Conservation (phyloP, 53 echinoderm and acorn worm species). For the Patiria pectinifera region DNA sequence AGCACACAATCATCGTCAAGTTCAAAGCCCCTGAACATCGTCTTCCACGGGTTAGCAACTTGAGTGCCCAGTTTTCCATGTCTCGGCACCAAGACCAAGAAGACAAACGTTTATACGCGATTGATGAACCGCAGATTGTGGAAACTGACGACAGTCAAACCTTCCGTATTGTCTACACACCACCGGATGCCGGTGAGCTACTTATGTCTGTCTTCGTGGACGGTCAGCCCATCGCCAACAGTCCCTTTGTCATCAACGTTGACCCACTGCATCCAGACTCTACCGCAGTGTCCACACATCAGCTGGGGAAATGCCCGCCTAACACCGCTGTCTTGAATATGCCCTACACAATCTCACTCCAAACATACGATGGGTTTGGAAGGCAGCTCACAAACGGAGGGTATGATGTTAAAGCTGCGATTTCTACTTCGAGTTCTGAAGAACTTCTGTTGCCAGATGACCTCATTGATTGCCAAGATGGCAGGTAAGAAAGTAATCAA, state of each 20-base stretch:
- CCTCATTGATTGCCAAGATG: not conserved
- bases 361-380: not conserved
- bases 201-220: constrained; percentile 10
- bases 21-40: not conserved
- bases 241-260: constrained; percentile 36
- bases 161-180: constrained; percentile 20
- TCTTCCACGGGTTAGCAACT: not conserved
- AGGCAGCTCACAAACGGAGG: constrained; percentile 2
- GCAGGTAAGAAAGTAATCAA: not conserved
- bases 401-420: not conserved
- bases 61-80: not conserved
- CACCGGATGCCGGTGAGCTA: constrained; percentile 14
- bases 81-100: not conserved
- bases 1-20: constrained; percentile 27
- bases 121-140: not conserved
- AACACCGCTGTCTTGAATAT: constrained; percentile 27
- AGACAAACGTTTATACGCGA: not conserved
- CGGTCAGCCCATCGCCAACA: not conserved
- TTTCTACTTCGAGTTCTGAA: not conserved
- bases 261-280: constrained; percentile 22
- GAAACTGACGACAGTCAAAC: not conserved
- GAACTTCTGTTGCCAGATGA: not conserved
- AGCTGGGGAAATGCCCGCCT: not conserved
- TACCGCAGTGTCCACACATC: not conserved
- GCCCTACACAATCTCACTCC: not conserved